phyloP scores from a whole-genome alignment of 2,797 vertebrate species.

The Hoplostethus mediterraneus region DNA sequence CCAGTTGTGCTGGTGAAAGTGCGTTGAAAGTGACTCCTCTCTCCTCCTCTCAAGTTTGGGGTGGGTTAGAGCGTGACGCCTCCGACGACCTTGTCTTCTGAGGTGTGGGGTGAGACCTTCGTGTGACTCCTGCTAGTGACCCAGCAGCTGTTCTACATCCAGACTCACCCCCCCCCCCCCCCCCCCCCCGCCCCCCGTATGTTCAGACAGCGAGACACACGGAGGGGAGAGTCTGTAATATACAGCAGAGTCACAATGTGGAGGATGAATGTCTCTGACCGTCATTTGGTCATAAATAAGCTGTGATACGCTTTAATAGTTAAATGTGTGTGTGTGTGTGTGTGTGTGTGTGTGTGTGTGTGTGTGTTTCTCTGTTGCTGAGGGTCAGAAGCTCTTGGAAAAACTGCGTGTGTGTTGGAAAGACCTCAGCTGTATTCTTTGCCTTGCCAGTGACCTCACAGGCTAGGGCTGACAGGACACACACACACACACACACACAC shows the following conservation, averaged over 20 bases:
- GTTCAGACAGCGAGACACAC: background rate
- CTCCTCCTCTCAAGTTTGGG: background rate
- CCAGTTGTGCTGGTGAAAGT: no score
- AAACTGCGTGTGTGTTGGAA: background rate
- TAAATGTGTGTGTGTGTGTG: slow-evolving; percentile 21
- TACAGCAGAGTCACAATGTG: background rate
- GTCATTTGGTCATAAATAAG: no score
- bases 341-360: slow-evolving; percentile 4
- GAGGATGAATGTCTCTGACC: background rate
- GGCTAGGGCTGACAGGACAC: no score
- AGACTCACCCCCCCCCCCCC: background rate
- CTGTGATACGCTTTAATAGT: background rate
- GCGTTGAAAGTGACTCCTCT: background rate
- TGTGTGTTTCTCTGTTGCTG: slow-evolving; percentile 25
- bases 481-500: no score
- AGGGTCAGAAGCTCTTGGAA: background rate
- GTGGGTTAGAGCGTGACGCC: no score
- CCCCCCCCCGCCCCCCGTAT: background rate
- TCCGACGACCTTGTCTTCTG: background rate
- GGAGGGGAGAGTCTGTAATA: background rate
- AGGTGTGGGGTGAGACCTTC: background rate
- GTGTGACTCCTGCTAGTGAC: background rate
- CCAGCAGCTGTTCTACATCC: background rate
- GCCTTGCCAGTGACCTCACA: no score
- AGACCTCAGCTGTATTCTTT: no score